A percentile compares a stretch with the other conserved stretches of the same genome.
Conservation (phyloP, 2,888 invertebrate species). For the Pilophorus perplexus region DNA sequence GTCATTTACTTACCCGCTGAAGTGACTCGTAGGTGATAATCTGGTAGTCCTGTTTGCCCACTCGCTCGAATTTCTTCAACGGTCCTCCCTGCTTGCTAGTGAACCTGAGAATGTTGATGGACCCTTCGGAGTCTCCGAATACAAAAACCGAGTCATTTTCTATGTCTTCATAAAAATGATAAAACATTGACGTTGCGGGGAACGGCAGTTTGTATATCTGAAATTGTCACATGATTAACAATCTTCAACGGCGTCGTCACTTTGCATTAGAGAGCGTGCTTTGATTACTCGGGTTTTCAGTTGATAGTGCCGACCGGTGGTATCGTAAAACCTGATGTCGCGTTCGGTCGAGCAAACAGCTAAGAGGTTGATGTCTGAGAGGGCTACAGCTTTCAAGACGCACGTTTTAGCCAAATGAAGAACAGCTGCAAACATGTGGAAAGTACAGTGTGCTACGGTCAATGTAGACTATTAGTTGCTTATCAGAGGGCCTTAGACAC, state of each 20-base stretch:
- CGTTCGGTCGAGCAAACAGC: slow-evolving; percentile 74
- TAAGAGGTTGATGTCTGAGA: slow-evolving; percentile 75
- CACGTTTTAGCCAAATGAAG: slow-evolving; percentile 61
- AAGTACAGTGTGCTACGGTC: too few species aligned
- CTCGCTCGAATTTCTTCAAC: slow-evolving; percentile 35
- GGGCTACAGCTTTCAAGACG: slow-evolving; percentile 69
- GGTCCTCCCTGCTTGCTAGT: slow-evolving; percentile 33
- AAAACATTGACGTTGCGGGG: slow-evolving; percentile 59
- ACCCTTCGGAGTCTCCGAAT: slow-evolving; percentile 73
- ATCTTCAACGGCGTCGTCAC: too few species aligned
- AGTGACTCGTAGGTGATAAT: slow-evolving; percentile 11
- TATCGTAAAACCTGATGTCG: slow-evolving; percentile 78
- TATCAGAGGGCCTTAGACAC: too few species aligned
- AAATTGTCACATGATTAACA: slow-evolving; percentile 39
- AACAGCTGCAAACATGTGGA: slow-evolving; percentile 58
- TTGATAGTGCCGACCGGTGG: slow-evolving; percentile 53
- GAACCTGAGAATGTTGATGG: slow-evolving; percentile 53
- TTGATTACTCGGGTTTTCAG: slow-evolving; percentile 29
- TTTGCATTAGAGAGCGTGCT: too few species aligned
- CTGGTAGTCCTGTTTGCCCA: slow-evolving; percentile 23
- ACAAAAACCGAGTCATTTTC: slow-evolving; percentile 63
- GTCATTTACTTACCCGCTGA: slow-evolving; percentile 19
- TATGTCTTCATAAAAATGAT: slow-evolving; percentile 60
- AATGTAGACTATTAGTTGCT: too few species aligned
- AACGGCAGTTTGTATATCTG: slow-evolving; percentile 63